Base-by-base conservation (phyloP, 2,888 invertebrate species). In the Euzetes globulus region DNA sequence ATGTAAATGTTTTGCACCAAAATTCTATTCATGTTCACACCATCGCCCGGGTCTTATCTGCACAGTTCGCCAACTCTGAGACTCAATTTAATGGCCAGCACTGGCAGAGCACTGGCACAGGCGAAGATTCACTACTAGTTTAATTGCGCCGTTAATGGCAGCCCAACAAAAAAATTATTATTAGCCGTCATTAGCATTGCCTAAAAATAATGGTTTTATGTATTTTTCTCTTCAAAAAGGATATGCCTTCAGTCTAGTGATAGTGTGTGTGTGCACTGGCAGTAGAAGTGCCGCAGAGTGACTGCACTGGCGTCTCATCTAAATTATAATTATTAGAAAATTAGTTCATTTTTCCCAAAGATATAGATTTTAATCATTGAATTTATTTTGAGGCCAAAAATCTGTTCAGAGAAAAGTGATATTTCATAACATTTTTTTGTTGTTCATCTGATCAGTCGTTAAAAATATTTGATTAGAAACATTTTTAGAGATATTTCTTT, bases 1-100 rank as follows among this genome's bases (percentile, higher is more conserved):
- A 70, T 70, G 70, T 47, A 70, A 70, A 70, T 70, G 70, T 70
- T 65, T 58, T n/a, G 65, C 65, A 65, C 65, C 33, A 58, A 65
- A 60, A 65, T 19, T 65, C 65, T 19, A 41, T 70, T 22, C 47
- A 47, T 70, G 47, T 70, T 70, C 70, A 70, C 70, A 70, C 70
- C 41, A 65, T 65, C 29, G 63, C 19, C n/a, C 63, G 6, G 63
- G 19, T 19, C 33, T 19, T 58, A 58, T 58, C 58, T 58, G 58
- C 58, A 29, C 58, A 58, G 58, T 29, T 41, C 11, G 41, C 41
- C 41, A 41, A 41, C 41, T 41, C 41, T 41, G 1, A 13, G 41
- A 1, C 33, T 41, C 41, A 7, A 41, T 41, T 41, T 41, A 4
- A 22, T 29, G 58, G 0, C 11, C 15, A 22, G 55, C 58, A 29